Base-by-base conservation (phyloP, 1,140 invertebrate species). In the Frieseomelitta varia region DNA sequence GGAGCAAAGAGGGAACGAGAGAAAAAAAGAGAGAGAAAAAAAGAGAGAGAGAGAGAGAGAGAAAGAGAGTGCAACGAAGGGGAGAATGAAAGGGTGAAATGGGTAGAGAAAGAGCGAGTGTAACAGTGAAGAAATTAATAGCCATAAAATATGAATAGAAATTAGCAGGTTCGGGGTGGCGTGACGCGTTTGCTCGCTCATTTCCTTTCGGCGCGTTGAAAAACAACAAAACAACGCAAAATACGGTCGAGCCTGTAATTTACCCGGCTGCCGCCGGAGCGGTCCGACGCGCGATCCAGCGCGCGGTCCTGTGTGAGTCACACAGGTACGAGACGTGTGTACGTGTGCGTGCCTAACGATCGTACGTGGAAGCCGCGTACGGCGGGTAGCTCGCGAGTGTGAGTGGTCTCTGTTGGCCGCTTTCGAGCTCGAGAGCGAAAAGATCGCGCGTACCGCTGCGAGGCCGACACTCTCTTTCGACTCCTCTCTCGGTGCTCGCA, bases 61-160 rank as follows among this genome's bases (percentile, higher is more conserved):
- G 53, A 55, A 6, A 6, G 63, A 51, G 67, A 15, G 24, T 19
- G 80, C 55, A 71, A 56, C 51, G 47, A 34, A 80, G 71, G 65
- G 56, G 73, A 19, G 56, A 61, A 39, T 53, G 68, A 81, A 56
- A 39, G 21, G 79, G 69, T 82, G 76, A 75, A 81, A 72, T 76
- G 79, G 61, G 72, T 47, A 47, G 76, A 86, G 77, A 78, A 79
- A 85, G 88, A 89, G 89, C 83, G 86, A 86, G 91, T 88, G 88
- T 93, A 94, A 94, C 93, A 94, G 93, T 92, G 92, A 94, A 94
- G 94, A 95, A 95, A 95, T 95, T 95, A 95, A 95, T 95, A 95
- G 94, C 94, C 94, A 95, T 95, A 95, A 95, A 95, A 95, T 95
- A 95, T 95, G 94, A 95, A 94, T 95, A 95, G 94, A 95, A 95